A percentile compares a stretch with the other conserved stretches of the same genome.
Evolutionary conservation across 2,888 invertebrate genomes (phyloP).

Genomic region (Lamproptera curius): DNA sequence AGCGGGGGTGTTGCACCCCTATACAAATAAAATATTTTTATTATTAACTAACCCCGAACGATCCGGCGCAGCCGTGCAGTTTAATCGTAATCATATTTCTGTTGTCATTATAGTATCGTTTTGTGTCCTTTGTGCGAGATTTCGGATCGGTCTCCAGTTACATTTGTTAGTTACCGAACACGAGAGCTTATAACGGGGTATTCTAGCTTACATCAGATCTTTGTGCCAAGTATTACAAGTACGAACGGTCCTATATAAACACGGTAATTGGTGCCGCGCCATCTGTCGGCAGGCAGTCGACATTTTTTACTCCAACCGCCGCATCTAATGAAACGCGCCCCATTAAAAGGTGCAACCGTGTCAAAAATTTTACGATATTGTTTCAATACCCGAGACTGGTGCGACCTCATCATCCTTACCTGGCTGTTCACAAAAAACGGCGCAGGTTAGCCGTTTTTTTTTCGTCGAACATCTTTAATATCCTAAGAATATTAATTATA

Average conservation of each 20-base stretch:
- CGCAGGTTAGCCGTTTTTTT: slow-evolving; percentile 78
- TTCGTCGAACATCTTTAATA: slow-evolving; percentile 77
- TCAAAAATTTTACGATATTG: slow-evolving; percentile 69
- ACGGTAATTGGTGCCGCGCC: slow-evolving; percentile 37
- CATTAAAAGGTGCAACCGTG: slow-evolving; percentile 71
- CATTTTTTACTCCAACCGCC: slow-evolving; percentile 44
- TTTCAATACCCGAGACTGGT: slow-evolving; percentile 71
- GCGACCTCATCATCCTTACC: slow-evolving; percentile 72
- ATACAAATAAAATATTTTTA: slow-evolving; percentile 78
- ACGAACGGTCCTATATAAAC: slow-evolving; percentile 7
- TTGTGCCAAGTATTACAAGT: slow-evolving; percentile 1
- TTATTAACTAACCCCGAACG: slow-evolving; percentile 65
- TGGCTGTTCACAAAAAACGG: slow-evolving; percentile 72
- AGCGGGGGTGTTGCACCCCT: slow-evolving; percentile 78
- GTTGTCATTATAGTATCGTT: slow-evolving; percentile 78
- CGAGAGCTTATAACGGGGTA: slow-evolving; percentile 39
- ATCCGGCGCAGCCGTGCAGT: slow-evolving; percentile 55
- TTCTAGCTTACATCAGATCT: slow-evolving; percentile 27
- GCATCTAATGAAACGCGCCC: slow-evolving; percentile 63
- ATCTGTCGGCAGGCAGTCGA: slow-evolving; percentile 61
- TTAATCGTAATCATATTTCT: slow-evolving; percentile 78
- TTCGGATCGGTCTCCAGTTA: slow-evolving; percentile 73
- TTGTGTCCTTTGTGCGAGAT: slow-evolving; percentile 70
- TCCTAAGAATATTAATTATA: slow-evolving; percentile 78
- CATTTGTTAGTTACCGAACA: slow-evolving; percentile 61